Percentiles rank a stretch among this genome's conserved stretches.
Evolutionary conservation across 2,888 invertebrate species (phyloP).

Genomic region (Cephus spinipes): DNA sequence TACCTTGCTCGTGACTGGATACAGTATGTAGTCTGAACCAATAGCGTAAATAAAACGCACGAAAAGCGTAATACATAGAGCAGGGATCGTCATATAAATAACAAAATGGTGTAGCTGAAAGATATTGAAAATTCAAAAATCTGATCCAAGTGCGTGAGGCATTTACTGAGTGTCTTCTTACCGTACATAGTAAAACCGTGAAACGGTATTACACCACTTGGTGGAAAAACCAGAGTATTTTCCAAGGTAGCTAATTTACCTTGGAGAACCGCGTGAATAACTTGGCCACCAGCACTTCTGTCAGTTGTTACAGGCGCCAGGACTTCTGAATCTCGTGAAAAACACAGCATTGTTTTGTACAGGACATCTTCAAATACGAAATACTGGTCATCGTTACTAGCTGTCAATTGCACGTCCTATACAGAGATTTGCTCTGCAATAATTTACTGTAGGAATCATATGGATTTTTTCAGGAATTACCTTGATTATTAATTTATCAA

Average conservation of each 20-base stretch:
- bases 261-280: constrained; percentile 81
- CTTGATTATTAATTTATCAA: constrained; percentile 94
- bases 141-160: not conserved
- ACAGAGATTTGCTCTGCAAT: not conserved
- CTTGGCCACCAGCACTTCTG: constrained; percentile 68
- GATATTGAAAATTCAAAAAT: constrained; percentile 4
- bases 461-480: constrained; percentile 53
- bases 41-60: constrained; percentile 91
- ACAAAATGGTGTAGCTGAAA: constrained; percentile 92
- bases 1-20: constrained; percentile 92
- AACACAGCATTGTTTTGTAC: constrained; percentile 92
- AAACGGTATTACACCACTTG: constrained; percentile 95
- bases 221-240: constrained; percentile 85
- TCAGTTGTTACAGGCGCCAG: constrained; percentile 77
- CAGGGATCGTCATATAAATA: constrained; percentile 92
- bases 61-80: constrained; percentile 88
- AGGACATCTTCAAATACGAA: constrained; percentile 97
- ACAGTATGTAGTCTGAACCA: constrained; percentile 94
- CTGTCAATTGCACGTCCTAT: constrained; percentile 92
- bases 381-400: constrained; percentile 97
- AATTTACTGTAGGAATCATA: not conserved
- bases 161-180: constrained; percentile 64
- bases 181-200: constrained; percentile 98
- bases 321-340: constrained; percentile 89
- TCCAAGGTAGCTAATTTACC: constrained; percentile 77